Conservation (phyloP, 1,140 invertebrate species). For the Neuroterus valhalla region DNA sequence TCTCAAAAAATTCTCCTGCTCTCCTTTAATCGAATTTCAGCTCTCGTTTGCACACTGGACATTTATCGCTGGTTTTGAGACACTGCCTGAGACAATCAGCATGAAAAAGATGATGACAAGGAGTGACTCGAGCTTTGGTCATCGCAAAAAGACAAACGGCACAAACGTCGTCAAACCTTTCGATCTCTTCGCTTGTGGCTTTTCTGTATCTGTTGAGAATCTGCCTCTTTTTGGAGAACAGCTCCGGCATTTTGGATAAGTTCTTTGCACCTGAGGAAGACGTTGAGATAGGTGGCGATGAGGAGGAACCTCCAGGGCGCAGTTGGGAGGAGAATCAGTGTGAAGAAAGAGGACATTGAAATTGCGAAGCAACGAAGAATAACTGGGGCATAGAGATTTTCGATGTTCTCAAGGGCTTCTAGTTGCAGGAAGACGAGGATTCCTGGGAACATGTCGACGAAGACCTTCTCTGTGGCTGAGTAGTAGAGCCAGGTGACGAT, state of each 20-base stretch:
- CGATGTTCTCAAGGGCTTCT: slow-evolving; percentile 80
- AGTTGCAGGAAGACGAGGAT: slow-evolving; percentile 77
- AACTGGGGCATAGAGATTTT: slow-evolving; percentile 80
- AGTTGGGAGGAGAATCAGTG: slow-evolving; percentile 75
- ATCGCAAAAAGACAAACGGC: slow-evolving; percentile 83
- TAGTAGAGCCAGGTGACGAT: slow-evolving; percentile 82
- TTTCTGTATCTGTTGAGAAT: slow-evolving; percentile 79
- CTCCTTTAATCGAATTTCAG: slow-evolving; percentile 67
- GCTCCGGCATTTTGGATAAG: slow-evolving; percentile 76
- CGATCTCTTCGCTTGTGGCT: slow-evolving; percentile 80
- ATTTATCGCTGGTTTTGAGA: slow-evolving; percentile 80
- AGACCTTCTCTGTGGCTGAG: slow-evolving; percentile 83
- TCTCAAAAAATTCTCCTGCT: not conserved
- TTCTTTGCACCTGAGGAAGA: slow-evolving; percentile 81
- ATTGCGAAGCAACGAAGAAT: slow-evolving; percentile 78
- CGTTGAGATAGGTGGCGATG: slow-evolving; percentile 80
- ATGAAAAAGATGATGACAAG: slow-evolving; percentile 86
- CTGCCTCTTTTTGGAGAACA: slow-evolving; percentile 76
- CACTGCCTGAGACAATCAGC: slow-evolving; percentile 83
- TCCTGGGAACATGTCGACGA: slow-evolving; percentile 79
- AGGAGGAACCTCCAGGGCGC: slow-evolving; percentile 77
- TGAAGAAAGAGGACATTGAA: slow-evolving; percentile 74
- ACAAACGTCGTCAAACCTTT: slow-evolving; percentile 83
- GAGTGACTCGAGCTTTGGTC: slow-evolving; percentile 82
- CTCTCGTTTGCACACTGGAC: slow-evolving; percentile 82